Evolutionary conservation across 2,888 invertebrate species (phyloP).

Genomic region (Cancer borealis): DNA sequence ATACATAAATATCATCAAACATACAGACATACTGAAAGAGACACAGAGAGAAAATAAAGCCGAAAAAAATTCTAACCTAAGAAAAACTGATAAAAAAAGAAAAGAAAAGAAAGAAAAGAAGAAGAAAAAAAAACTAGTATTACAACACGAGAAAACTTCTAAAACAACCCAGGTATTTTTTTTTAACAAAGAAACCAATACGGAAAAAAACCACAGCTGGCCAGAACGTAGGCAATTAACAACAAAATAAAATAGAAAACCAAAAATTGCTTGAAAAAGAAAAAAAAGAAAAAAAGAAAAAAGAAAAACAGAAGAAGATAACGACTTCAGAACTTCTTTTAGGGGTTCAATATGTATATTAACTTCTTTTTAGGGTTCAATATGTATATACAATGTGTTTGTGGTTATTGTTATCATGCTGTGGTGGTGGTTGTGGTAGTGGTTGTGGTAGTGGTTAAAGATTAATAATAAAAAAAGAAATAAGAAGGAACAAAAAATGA

Average conservation of each 20-base stretch:
- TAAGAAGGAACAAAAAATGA: neutral
- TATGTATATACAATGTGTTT: no score
- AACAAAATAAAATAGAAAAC: neutral
- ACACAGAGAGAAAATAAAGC: neutral
- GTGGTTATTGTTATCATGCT: neutral
- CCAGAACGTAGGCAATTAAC: neutral
- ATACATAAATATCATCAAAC: neutral
- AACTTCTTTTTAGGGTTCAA: no score
- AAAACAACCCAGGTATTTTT: no score
- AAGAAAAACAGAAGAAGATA: neutral
- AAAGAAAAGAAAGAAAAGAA: neutral
- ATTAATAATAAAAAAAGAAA: neutral
- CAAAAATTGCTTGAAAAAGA: no score
- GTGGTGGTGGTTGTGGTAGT: neutral
- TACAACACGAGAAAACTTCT: neutral
- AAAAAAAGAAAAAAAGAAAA: neutral
- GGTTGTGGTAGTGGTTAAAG: neutral
- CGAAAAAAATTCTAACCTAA: neutral
- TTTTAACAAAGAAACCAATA: no score
- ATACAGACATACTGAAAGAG: neutral
- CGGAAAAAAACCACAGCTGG: neutral
- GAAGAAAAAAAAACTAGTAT: neutral
- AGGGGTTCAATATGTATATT: no score
- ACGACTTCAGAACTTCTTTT: no score
- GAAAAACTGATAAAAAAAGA: neutral